Base-by-base conservation (phyloP, 2,888 invertebrate species). In the Crioceris asparagi region DNA sequence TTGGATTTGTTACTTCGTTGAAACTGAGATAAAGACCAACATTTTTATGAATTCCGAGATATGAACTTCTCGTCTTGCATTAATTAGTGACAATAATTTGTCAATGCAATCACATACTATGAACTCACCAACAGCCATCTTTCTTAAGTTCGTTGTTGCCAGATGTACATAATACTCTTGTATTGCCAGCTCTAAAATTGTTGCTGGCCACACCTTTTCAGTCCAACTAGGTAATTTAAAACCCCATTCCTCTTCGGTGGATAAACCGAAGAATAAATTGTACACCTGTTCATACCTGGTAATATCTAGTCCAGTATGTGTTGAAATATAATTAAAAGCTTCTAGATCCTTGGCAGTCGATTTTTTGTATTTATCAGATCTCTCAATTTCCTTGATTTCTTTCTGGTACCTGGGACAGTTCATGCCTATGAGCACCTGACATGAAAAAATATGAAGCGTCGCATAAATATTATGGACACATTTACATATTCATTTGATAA, bases 261-360 rank as follows among this genome's bases (percentile, higher is more conserved):
- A 60, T 23, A 78, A 53, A 0, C 77, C 77, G 35, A 72, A 69
- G 47, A 74, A 77, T 3, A 79, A 52, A 17, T 72, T 72, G 41
- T 73, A 72, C 6, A 76, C 67, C 49, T 75, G 74, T 27, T 71
- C 70, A 1, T 73, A 69, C 14, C 62, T 64, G 1, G 58, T 60
- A 4, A 78, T 66, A 11, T 59, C 55, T 45, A 67, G 51, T 4
- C 75, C 77, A 0, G 73, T 70, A 3, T 66, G 53, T 29, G 60
- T 50, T 1, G 68, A 60, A 30, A 77, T 57, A 39, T 70, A 67
- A 6, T 65, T 47, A 44, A 68, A 72, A 41, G 74, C 57, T 3
- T 65, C 49, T 33, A 58, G 47, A 48, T 69, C 65, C 5, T 66
- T 61, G 2, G 60, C 56, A 5, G 72, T 60, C 8, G 67, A 51